These are phyloP conservation scores for Scelioninae gen. 1 DNA, from an alignment of 2,888 invertebrate genomes.

Conservation along the genomic window DNA sequence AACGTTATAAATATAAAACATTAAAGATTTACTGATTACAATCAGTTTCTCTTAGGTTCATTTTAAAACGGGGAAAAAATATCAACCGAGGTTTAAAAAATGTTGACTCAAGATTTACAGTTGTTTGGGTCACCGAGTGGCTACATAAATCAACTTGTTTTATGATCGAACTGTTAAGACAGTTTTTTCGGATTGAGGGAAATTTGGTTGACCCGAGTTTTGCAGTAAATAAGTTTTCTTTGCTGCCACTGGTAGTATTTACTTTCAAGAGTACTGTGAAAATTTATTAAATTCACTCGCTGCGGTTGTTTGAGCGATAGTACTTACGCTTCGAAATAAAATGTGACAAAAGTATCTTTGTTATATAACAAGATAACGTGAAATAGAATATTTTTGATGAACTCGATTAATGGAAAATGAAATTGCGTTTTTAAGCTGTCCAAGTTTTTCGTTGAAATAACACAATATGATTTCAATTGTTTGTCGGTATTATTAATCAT, in stretches of 20 bases:
- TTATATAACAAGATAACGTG: slow-evolving; percentile 20
- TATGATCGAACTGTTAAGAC: slow-evolving; percentile 35
- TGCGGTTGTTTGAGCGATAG: background rate
- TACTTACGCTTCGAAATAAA: background rate
- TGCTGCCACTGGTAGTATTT: background rate
- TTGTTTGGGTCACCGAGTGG: slow-evolving; percentile 22
- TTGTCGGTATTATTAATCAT: too few species aligned
- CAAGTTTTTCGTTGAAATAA: background rate
- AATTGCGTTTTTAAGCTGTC: too few species aligned
- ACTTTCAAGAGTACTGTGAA: background rate
- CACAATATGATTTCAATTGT: background rate
- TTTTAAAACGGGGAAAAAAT: too few species aligned
- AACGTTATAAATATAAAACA: too few species aligned
- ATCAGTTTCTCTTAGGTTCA: too few species aligned
- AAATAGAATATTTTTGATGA: slow-evolving; percentile 15
- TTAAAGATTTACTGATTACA: too few species aligned
- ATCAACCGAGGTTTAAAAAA: background rate
- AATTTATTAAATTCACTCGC: slow-evolving; percentile 20
- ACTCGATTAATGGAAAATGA: slow-evolving; percentile 6
- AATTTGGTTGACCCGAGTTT: slow-evolving; percentile 16
- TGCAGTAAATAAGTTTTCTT: slow-evolving; percentile 10
- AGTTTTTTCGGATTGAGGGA: slow-evolving; percentile 19
- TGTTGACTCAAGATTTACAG: slow-evolving; percentile 30
- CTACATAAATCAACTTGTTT: slow-evolving; percentile 47
- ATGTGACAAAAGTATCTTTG: slow-evolving; percentile 9